Conservation (phyloP, 2,113 vertebrate genomes). For the Hippoglossus stenolepis region DNA sequence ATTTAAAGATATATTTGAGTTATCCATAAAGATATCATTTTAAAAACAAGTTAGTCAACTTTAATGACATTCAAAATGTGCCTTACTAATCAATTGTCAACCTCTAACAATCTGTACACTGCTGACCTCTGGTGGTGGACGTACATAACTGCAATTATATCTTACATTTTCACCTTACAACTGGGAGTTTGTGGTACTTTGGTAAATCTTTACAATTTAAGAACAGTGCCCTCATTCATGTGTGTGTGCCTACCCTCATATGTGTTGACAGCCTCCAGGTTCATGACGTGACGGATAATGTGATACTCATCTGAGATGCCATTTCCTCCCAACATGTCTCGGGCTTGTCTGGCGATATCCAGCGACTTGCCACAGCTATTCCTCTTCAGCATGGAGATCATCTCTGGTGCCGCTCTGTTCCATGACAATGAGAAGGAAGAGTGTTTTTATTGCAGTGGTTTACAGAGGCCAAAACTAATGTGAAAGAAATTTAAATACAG, state of each 20-base stretch:
- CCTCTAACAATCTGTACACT: not conserved
- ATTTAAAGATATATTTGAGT: not conserved
- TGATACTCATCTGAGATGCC: conserved; percentile 93
- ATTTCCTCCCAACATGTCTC: conserved; percentile 94
- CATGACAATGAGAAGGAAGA: not conserved
- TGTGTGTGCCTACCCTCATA: conserved; percentile 86
- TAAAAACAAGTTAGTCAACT: not conserved
- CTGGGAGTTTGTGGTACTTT: too few species aligned
- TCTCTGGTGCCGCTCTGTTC: conserved; percentile 86
- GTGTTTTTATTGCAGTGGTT: not conserved
- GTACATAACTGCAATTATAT: not conserved
- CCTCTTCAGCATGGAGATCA: conserved; percentile 93
- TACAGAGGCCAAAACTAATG: not conserved
- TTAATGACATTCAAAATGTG: not conserved
- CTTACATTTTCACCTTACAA: too few species aligned
- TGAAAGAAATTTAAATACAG: not conserved
- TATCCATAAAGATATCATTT: not conserved
- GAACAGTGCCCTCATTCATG: not conserved
- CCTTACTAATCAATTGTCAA: not conserved
- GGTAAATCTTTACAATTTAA: not conserved
- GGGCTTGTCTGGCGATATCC: conserved; percentile 88
- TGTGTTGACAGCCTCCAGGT: conserved; percentile 94
- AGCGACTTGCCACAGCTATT: conserved; percentile 95
- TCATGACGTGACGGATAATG: conserved; percentile 91
- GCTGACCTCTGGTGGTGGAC: conserved; percentile 60